A percentile compares a stretch with the other conserved stretches of the same genome.
Conservation (phyloP, 2,888 invertebrate genomes). For the Orthosia incerta region DNA sequence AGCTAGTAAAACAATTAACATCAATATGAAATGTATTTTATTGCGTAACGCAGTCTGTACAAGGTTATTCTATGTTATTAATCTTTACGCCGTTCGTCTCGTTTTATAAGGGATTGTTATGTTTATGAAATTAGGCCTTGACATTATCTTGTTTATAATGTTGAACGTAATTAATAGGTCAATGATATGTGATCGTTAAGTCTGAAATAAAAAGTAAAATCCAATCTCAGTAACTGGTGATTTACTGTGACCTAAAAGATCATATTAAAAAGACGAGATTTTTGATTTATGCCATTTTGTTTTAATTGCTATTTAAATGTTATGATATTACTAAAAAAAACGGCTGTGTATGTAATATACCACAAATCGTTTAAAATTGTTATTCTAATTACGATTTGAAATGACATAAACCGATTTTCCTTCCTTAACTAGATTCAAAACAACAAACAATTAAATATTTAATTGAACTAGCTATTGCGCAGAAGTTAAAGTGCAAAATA, state of each 20-base stretch:
- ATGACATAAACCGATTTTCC: slow-evolving; percentile 12
- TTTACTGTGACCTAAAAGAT: not conserved
- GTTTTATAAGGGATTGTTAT: slow-evolving; percentile 27
- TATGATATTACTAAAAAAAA: too few species aligned
- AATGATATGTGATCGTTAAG: slow-evolving; percentile 1
- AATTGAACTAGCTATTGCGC: not conserved
- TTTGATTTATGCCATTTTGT: not conserved
- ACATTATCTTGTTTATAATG: slow-evolving; percentile 24
- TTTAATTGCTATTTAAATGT: not conserved
- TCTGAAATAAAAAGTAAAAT: slow-evolving; percentile 7
- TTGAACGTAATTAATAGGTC: slow-evolving; percentile 21
- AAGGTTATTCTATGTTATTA: slow-evolving; percentile 28
- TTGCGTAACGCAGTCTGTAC: slow-evolving; percentile 3
- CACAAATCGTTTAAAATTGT: not conserved
- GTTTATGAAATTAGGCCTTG: slow-evolving; percentile 19
- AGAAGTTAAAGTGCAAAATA: not conserved
- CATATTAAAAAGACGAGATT: not conserved
- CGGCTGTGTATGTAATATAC: not conserved
- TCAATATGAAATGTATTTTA: not conserved
- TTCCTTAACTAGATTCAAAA: slow-evolving; percentile 5
- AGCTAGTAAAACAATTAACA: not conserved
- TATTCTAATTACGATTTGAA: slow-evolving; percentile 10
- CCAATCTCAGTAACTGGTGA: slow-evolving; percentile 1
- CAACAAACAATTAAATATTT: not conserved
- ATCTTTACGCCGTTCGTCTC: slow-evolving; percentile 8